These are phyloP conservation scores for Galbula dea DNA, from an alignment of 2,113 vertebrate genomes.

Conservation along the genomic window DNA sequence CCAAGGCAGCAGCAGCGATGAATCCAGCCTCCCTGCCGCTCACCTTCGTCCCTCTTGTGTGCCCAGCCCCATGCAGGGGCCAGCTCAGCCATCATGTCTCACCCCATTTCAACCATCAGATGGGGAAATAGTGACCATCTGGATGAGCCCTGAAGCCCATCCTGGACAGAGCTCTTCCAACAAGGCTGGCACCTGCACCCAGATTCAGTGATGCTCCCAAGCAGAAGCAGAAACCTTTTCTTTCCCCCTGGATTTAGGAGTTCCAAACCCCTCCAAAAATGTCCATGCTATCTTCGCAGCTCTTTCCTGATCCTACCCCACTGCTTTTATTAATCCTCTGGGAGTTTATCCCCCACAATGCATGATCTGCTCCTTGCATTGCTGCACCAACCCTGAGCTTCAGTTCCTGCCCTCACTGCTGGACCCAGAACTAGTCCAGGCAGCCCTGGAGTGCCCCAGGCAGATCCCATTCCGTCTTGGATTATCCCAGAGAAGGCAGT, in stretches of 20 bases:
- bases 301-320: not conserved
- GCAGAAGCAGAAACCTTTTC: not conserved
- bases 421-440: not conserved
- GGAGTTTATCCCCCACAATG: not conserved
- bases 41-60: accelerated
- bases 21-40: not conserved
- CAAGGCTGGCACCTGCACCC: accelerated
- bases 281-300: not conserved
- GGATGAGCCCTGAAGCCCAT: not conserved
- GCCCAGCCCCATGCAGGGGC: not conserved
- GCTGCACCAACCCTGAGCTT: not conserved
- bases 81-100: accelerated
- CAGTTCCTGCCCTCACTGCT: not conserved
- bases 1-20: not conserved
- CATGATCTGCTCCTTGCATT: not conserved
- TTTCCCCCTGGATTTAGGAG: not conserved
- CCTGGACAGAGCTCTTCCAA: not conserved
- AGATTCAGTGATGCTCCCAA: not conserved
- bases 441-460: accelerated
- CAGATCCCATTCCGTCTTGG: not conserved
- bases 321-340: not conserved
- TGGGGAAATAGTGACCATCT: not conserved
- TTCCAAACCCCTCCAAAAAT: not conserved
- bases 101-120: not conserved
- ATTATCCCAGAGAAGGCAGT: not conserved